Base-by-base conservation (phyloP, 2,113 vertebrate species). In the Buteo buteo region DNA sequence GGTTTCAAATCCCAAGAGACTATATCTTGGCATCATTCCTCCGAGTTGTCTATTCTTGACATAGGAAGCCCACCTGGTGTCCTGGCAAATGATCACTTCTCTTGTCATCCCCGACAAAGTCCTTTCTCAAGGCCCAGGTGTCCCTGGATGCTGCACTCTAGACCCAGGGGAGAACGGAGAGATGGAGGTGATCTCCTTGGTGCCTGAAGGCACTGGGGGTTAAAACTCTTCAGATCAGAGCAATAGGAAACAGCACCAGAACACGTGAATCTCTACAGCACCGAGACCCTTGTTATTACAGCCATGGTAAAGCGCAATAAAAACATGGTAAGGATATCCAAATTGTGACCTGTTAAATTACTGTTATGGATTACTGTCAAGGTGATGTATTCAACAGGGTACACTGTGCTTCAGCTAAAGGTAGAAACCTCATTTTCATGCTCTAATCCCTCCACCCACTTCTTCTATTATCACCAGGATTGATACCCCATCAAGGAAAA, bases 381-480 rank as follows among this genome's bases (percentile, higher is more conserved):
- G 58, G 71, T 85, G 79, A 94, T 90, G 62, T 88, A 70, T 70
- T 91, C 82, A 94, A 93, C 58, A 90, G 58, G 87, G 94, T 91
- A 95, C 90, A 77, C 66, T 58, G 70, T 82, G 93, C 96, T 89
- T 94, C 83, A 87, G 72, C 81, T 91, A 80, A 96, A 94, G 92
- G 94, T 88, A 96, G 94, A 94, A 96, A 90, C 74, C 42, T 88
- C 78, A 88, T 95, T 96, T 95, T 88, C 82, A 58, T 78, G 54
- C 55, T 96, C 55, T 90, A 93, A 88, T 93, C 96, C 67, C 85
- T 96, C 96, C 88, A 86, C 92, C 92, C 83, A 96, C 94, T 70
- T 91, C 76, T 69, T 62, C 95, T 95, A 66, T 96, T 96, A 95
- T 94, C 88, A 93, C 67, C 67, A 59, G 82, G 88, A 94, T 67